Evolutionary conservation across 2,113 vertebrate species (phyloP), one percentile per base, ranked within the genome.

Genomic region (Astatotilapia flaviijosephi): DNA sequence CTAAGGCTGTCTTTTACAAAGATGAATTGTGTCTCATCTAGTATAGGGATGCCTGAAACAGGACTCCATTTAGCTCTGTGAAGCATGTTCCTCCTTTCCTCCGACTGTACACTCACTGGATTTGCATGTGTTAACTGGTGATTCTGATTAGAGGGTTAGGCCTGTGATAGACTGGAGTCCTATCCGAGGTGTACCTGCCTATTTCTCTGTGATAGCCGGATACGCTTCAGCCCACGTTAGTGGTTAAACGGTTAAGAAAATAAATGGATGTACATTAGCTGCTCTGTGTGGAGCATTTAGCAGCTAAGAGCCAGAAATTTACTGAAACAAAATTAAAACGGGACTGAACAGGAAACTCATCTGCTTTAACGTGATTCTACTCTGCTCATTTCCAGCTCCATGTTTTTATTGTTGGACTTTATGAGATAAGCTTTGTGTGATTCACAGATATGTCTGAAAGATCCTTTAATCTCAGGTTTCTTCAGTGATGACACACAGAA

Each of bases 61-160:
- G 3, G 55, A 28, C 62, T 40, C 35, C n/a, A 23, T 68, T 70
- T 70, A 45, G 65, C 65, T 70, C 21, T 70, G 5, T 10, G 37
- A 45, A 26, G 65, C 5, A 5, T 70, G 35, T 42, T 70, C 35
- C 35, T 9, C 37, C 0, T 68, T 5, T 65, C 13, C 40, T 10
- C 37, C 0, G 21, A 28, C 14, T 17, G 0, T 49, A 49, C 42
- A 12, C 0, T 28, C 23, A 17, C 68, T 47, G 40, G 68, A 47
- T 47, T 28, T 75, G 68, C 68, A 19, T 17, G 40, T 47, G 40
- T 75, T 75, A 19, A 28, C 21, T 75, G 40, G 6, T 75, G 40
- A 45, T 45, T 45, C 40, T 45, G 40, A 45, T 73, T 7, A 26
- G 21, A 73, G 21, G 40, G 21, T 73, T 26, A 45, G 4, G 21